A percentile compares a stretch with the other conserved stretches of the same genome.
These are phyloP conservation scores for Heptranchias perlo DNA, from an alignment of 2,113 vertebrate species.

Conservation along the genomic window DNA sequence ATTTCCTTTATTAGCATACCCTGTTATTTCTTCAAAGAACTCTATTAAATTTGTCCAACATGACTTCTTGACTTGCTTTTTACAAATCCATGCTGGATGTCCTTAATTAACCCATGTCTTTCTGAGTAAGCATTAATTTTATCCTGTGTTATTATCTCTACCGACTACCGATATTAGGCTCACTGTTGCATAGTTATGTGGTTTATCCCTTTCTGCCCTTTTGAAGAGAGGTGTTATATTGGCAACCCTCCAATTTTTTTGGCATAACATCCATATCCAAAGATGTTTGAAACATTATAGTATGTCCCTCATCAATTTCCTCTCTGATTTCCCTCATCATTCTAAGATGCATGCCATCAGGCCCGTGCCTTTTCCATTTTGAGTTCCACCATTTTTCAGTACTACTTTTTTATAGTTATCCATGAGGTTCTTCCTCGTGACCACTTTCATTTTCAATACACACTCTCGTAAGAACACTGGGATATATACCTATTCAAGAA, in stretches of 20 bases:
- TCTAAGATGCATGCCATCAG: background rate
- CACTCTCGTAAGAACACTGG: background rate
- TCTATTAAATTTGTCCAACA: background rate
- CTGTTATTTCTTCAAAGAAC: background rate
- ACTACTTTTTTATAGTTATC: background rate
- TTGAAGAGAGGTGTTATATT: too few species aligned
- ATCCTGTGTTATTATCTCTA: background rate
- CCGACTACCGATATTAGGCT: background rate
- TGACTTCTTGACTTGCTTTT: too few species aligned
- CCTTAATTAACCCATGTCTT: too few species aligned
- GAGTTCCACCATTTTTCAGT: background rate
- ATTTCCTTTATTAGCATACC: background rate
- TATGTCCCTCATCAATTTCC: background rate
- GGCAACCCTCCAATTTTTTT: too few species aligned
- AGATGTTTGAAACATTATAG: background rate
- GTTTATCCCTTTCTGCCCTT: background rate
- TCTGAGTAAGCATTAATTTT: background rate
- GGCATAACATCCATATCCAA: background rate
- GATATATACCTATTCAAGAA: background rate
- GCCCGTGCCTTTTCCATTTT: background rate
- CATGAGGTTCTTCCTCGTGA: background rate
- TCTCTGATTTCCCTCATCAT: background rate
- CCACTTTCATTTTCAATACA: background rate
- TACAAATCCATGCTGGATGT: too few species aligned
- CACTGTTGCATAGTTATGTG: background rate